Evolutionary conservation across 2,797 vertebrate species (phyloP), one percentile per base, ranked within the genome.

Genomic region (Hipposideros larvatus): DNA sequence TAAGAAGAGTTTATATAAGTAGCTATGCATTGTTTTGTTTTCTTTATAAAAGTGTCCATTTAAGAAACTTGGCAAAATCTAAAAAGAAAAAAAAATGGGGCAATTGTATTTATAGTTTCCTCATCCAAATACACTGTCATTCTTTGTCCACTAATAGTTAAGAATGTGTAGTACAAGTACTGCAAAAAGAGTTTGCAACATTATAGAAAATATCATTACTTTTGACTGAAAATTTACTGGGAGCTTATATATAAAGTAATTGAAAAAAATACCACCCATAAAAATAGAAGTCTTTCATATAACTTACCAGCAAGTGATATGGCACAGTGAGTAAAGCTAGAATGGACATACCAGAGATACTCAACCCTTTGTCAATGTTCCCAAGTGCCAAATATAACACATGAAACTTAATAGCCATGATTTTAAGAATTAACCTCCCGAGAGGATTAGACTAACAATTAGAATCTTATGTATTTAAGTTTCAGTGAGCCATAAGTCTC

Each of bases 361-460:
- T 88, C 92, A 87, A 16, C 28, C 10, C 61, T 80, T 83, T 90
- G 28, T 91, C 84, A 11, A 0, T 26, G 82, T 86, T 73, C 68
- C 92, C 86, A 89, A 96, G 70, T 66, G 24, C 65, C 24, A 97
- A 97, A 96, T 94, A 92, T 86, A 95, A 93, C 88, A 71, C 59
- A 59, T 57, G 95, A 96, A 97, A 97, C 63, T 26, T 61, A 87
- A 88, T 95, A 96, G 88, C 59, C 43, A 55, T 16, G 22, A 87
- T 89, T 96, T 95, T 51, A 97, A 88, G 55, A 91, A 73, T 87
- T 86, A 95, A 80, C 61, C 87, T 97, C 89, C 11, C 0, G 90
- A 93, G 59, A 87, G 79, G 61, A 96, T 87, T 51, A 90, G 41
- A 65, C 51, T 55, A 87, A 87, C 80, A 96, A 53, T 85, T 59